Evolutionary conservation across 2,113 vertebrate genomes (phyloP), one percentile per base, ranked within the genome.

Genomic region (Hymenochirus boettgeri): DNA sequence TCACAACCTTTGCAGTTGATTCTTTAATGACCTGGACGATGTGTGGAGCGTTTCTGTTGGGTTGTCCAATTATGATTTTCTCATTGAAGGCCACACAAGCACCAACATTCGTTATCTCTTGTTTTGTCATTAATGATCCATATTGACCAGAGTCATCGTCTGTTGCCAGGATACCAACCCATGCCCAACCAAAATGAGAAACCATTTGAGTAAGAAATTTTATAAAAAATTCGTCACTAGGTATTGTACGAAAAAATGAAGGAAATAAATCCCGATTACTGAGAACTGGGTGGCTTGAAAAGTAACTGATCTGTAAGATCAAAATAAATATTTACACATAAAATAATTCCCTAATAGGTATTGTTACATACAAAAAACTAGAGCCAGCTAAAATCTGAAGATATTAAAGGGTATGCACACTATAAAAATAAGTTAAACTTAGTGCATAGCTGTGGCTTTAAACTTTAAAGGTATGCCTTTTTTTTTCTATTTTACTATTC

Each of bases 181-280:
- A 98, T 75, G 86, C 95, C 96, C 96, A 98, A 0, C 35, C 1
- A 0, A 92, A 91, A 3, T 2, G 1, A 2, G 10, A 4, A 15
- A 97, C 71, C 2, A 97, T 83, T 7, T 65, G 62, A 42, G 78
- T 81, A 1, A 92, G 66, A 11, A 79, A 93, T 0, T 61, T 18
- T 3, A 78, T 85, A 74, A 92, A 81, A 74, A 55, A 76, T 7
- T 75, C 86, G 71, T 96, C 93, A 0, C 79, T 88, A 61, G 91
- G 83, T 2, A 91, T 83, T 0, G 89, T 92, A 4, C 93, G 89
- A 80, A 94, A 88, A 77, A 96, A 95, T 3, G 94, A 94, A 0
- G 93, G 92, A 72, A 87, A 97, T 0, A 71, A 11, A 6, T 78
- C 47, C 0, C 77, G 80, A 72, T 88, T 45, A 42, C 90, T 93